phyloP scores from a whole-genome alignment of 2,888 invertebrate species.

The Drosophila birchii region DNA sequence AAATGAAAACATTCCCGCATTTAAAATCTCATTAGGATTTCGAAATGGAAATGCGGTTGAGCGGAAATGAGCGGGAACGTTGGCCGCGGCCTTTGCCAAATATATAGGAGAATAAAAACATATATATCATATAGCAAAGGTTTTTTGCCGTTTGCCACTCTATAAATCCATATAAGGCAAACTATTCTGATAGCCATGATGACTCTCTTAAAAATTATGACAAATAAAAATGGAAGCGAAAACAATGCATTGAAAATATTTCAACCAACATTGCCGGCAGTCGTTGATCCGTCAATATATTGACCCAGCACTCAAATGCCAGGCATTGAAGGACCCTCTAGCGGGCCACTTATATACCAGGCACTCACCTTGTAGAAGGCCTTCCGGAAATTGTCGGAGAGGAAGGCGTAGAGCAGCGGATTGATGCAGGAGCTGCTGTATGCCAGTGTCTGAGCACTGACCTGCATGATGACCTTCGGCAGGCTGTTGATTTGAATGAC shows the following conservation, averaged over 20 bases:
- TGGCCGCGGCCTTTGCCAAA: not conserved
- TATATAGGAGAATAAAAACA: slow-evolving; percentile 9
- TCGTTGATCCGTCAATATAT: slow-evolving; percentile 50
- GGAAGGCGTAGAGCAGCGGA: slow-evolving; percentile 96
- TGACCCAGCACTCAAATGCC: slow-evolving; percentile 56
- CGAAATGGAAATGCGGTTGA: slow-evolving; percentile 29
- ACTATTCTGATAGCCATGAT: slow-evolving; percentile 37
- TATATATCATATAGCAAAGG: not conserved
- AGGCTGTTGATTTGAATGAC: slow-evolving; percentile 85
- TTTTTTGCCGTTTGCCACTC: slow-evolving; percentile 41
- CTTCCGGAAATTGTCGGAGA: slow-evolving; percentile 96
- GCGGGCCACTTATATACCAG: not conserved
- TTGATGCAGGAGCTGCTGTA: slow-evolving; percentile 98
- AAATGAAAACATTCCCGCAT: slow-evolving; percentile 50
- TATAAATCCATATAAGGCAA: slow-evolving; percentile 44
- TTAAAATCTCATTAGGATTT: slow-evolving; percentile 53
- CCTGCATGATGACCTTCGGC: slow-evolving; percentile 89
- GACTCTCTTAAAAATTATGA: slow-evolving; percentile 44
- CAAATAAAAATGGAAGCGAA: slow-evolving; percentile 32
- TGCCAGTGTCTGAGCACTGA: slow-evolving; percentile 91
- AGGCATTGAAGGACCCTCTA: slow-evolving; percentile 33
- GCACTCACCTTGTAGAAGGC: slow-evolving; percentile 89
- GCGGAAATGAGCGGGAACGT: slow-evolving; percentile 17
- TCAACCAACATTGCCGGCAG: slow-evolving; percentile 15
- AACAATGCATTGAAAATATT: slow-evolving; percentile 46